Percentiles rank a stretch among this genome's conserved stretches.
Conservation (phyloP, 2,888 invertebrate genomes). For the Drosophila kambysellisi region DNA sequence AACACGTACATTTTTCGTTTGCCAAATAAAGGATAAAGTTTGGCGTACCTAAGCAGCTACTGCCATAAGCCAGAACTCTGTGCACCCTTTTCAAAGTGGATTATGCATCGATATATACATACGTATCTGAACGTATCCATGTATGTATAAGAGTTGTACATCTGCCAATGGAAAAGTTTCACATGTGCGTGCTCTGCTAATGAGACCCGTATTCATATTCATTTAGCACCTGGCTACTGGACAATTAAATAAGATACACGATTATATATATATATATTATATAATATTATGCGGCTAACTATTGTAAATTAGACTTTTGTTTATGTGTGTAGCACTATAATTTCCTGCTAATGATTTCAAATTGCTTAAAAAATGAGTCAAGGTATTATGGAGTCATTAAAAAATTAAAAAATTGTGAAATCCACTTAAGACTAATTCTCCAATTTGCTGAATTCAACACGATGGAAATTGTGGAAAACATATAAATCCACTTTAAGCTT, state of each 20-base stretch:
- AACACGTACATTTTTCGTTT: slow-evolving; percentile 68
- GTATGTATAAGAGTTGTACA: slow-evolving; percentile 11
- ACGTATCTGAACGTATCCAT: background rate
- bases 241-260: slow-evolving; percentile 57
- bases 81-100: slow-evolving; percentile 64
- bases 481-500: background rate
- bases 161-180: slow-evolving; percentile 56
- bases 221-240: slow-evolving; percentile 58
- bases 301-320: slow-evolving; percentile 18
- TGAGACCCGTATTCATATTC: slow-evolving; percentile 72
- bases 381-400: background rate
- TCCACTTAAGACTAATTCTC: background rate
- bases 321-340: background rate
- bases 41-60: slow-evolving; percentile 34
- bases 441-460: background rate
- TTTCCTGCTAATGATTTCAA: background rate
- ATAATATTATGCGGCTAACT: background rate
- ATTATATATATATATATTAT: slow-evolving; percentile 11
- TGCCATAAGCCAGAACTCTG: background rate
- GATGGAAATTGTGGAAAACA: background rate
- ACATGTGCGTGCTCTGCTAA: slow-evolving; percentile 68
- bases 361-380: background rate
- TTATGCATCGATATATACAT: slow-evolving; percentile 66
- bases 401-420: background rate
- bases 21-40: slow-evolving; percentile 73